Evolutionary conservation across 2,797 vertebrate genomes (phyloP).

Genomic region (Phrynocephalus forsythii): DNA sequence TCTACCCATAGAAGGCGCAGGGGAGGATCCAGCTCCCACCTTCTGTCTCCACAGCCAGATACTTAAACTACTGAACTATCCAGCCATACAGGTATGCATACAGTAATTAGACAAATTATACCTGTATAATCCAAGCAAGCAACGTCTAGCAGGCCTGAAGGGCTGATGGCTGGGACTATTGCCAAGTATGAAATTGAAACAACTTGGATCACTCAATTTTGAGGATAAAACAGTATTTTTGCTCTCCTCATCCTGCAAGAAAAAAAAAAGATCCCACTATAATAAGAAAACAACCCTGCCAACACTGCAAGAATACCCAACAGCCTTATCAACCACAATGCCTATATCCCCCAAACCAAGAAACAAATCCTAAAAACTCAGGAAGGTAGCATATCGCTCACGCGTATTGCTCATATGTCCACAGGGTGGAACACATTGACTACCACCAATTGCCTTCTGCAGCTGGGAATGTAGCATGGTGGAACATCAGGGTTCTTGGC

Average conservation of each 20-base stretch:
- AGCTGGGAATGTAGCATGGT: not conserved
- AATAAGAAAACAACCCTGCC: too few species aligned
- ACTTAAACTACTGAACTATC: too few species aligned
- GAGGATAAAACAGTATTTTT: too few species aligned
- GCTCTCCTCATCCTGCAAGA: too few species aligned
- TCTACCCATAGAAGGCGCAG: too few species aligned
- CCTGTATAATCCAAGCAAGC: not conserved
- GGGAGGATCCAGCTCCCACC: too few species aligned
- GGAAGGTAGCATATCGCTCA: not conserved
- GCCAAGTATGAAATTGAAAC: not conserved
- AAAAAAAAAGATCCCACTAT: too few species aligned
- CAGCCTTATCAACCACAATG: not conserved
- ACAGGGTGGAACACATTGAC: not conserved
- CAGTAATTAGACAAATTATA: not conserved
- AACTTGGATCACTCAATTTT: not conserved
- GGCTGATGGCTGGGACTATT: not conserved
- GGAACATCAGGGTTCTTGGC: not conserved
- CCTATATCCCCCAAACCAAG: not conserved
- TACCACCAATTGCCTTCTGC: not conserved
- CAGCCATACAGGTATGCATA: not conserved
- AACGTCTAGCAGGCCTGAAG: not conserved
- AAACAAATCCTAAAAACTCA: not conserved
- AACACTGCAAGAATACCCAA: too few species aligned
- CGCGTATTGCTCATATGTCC: too few species aligned
- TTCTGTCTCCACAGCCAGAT: too few species aligned